Conservation (phyloP, 2,888 invertebrate species). For the Masnerella sp. region DNA sequence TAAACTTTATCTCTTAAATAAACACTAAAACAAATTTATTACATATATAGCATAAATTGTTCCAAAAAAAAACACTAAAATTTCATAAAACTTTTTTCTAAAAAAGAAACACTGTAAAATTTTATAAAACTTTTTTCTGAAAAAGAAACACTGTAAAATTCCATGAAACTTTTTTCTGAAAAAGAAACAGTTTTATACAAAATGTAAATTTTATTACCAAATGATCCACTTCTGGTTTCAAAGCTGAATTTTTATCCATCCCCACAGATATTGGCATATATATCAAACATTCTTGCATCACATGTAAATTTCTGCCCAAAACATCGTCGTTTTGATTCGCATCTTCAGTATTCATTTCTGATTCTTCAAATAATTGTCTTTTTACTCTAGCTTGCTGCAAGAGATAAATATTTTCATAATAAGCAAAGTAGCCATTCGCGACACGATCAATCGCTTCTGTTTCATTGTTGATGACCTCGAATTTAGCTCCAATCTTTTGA, state of each 20-base stretch:
- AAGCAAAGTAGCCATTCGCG: slow-evolving; percentile 85
- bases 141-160: too few species aligned
- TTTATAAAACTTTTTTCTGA: too few species aligned
- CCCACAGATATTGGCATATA: slow-evolving; percentile 90
- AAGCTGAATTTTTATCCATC: slow-evolving; percentile 88
- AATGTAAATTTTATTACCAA: slow-evolving; percentile 78
- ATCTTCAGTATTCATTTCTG: slow-evolving; percentile 64
- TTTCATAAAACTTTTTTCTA: too few species aligned
- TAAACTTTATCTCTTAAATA: neutral
- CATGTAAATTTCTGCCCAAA: slow-evolving; percentile 82
- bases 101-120: too few species aligned
- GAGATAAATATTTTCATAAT: slow-evolving; percentile 88
- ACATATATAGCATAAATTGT: too few species aligned
- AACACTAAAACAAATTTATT: neutral
- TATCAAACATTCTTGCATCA: slow-evolving; percentile 89
- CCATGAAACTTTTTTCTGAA: too few species aligned
- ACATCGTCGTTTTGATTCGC: too few species aligned
- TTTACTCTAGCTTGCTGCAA: slow-evolving; percentile 83
- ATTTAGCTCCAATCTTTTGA: slow-evolving; percentile 83
- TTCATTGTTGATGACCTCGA: slow-evolving; percentile 82
- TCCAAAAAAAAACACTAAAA: too few species aligned
- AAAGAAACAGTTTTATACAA: too few species aligned
- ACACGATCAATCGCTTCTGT: slow-evolving; percentile 83
- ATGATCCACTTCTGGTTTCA: slow-evolving; percentile 84
- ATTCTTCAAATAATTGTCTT: slow-evolving; percentile 78